Percentiles rank a stretch among this genome's conserved stretches.
phyloP scores from a whole-genome alignment of 2,888 invertebrate species.

The Branchipolynoe longqiensis region DNA sequence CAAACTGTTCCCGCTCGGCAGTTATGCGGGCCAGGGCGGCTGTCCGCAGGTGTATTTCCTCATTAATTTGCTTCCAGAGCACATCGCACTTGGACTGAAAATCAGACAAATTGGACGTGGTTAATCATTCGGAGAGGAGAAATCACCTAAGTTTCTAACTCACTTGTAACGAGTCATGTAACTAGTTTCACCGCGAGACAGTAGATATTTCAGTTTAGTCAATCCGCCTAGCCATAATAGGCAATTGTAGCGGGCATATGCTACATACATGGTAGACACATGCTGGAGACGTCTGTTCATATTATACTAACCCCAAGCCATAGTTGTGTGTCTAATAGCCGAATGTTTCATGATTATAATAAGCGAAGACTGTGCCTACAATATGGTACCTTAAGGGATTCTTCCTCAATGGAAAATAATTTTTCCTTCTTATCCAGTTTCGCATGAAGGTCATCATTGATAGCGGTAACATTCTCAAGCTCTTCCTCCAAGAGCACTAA shows the following conservation, averaged over 20 bases:
- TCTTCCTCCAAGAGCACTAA: constrained; percentile 76
- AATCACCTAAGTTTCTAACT: too few relatives aligned
- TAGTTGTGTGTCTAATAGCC: too few relatives aligned
- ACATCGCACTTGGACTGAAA: constrained; percentile 75
- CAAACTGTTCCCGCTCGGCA: constrained; percentile 73
- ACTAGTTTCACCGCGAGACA: too few relatives aligned
- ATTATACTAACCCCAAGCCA: too few relatives aligned
- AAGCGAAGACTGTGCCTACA: not conserved
- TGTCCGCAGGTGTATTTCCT: constrained; percentile 78
- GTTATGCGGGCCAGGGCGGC: constrained; percentile 77
- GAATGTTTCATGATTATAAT: not conserved
- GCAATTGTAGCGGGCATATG: too few relatives aligned
- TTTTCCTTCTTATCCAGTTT: constrained; percentile 76
- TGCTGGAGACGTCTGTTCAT: too few relatives aligned
- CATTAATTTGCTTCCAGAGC: constrained; percentile 78
- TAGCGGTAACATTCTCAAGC: constrained; percentile 70
- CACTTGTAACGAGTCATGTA: not conserved
- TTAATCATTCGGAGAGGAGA: not conserved
- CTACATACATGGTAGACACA: too few relatives aligned
- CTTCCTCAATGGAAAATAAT: constrained; percentile 75
- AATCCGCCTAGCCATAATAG: too few relatives aligned
- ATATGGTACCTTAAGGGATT: constrained; percentile 77
- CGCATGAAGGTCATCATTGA: constrained; percentile 73
- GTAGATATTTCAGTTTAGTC: too few relatives aligned
- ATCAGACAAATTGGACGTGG: not conserved